phyloP scores from a whole-genome alignment of 2,888 invertebrate species.

The Acleris literana region DNA sequence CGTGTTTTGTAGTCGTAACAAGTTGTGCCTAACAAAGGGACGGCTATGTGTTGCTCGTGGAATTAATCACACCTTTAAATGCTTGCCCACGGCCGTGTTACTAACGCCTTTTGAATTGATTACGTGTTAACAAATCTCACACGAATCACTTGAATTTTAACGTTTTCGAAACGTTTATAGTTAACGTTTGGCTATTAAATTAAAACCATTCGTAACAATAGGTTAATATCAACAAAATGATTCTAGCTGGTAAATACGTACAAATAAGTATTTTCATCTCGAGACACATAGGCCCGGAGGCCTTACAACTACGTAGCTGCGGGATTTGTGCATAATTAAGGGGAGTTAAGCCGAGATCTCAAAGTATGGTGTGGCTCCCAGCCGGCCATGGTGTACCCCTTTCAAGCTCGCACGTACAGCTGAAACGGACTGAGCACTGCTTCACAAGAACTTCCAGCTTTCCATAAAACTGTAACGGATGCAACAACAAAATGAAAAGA shows the following conservation, averaged over 20 bases:
- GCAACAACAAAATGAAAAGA: conserved; percentile 31
- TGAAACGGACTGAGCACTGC: not conserved
- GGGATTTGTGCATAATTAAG: conserved; percentile 24
- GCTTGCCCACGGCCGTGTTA: conserved; percentile 26
- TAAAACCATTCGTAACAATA: not conserved
- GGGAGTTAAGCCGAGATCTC: conserved; percentile 23
- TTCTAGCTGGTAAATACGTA: not conserved
- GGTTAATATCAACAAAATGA: not conserved
- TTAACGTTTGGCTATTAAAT: no score
- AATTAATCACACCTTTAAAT: conserved; percentile 40
- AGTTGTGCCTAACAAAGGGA: conserved; percentile 39
- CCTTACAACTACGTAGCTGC: conserved; percentile 5
- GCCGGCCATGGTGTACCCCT: not conserved
- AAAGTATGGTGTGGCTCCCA: conserved; percentile 8
- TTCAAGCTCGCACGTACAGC: conserved; percentile 1
- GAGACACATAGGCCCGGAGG: not conserved
- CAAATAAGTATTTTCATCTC: not conserved
- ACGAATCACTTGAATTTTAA: conserved; percentile 8
- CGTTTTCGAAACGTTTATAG: not conserved
- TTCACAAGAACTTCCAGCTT: conserved; percentile 15
- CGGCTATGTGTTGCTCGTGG: conserved; percentile 35
- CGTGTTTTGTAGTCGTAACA: conserved; percentile 48
- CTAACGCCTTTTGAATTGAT: conserved; percentile 31
- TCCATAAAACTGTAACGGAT: conserved; percentile 22
- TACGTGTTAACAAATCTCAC: conserved; percentile 28